Conservation (phyloP, 1,140 invertebrate genomes). For the Sitobion miscanthi region DNA sequence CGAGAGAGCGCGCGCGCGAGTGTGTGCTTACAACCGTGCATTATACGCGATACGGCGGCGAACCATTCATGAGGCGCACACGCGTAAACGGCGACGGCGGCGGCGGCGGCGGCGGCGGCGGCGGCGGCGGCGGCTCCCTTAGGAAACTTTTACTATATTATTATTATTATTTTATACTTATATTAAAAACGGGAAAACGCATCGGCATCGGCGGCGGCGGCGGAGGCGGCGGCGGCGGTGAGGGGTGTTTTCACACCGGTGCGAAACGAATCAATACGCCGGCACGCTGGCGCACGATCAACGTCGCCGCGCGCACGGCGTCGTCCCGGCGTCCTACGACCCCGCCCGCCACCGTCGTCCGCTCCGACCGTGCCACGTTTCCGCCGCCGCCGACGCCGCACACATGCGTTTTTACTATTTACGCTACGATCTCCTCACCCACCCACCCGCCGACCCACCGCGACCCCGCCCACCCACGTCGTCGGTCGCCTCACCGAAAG, state of each 20-base stretch:
- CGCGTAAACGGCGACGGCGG: neutral
- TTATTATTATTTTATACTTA: neutral
- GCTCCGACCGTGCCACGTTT: neutral
- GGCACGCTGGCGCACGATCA: conserved; percentile 30
- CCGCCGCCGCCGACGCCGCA: neutral
- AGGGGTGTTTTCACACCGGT: conserved; percentile 38
- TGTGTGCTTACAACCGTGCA: neutral
- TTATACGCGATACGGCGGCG: neutral
- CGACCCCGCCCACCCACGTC: neutral
- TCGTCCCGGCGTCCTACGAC: neutral
- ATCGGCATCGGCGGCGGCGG: neutral
- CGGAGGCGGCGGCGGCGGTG: neutral
- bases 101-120: too few species aligned
- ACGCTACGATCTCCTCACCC: neutral
- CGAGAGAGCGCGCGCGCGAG: neutral
- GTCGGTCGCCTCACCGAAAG: neutral
- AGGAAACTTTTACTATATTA: conserved; percentile 18
- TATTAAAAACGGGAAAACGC: neutral
- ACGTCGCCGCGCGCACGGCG: neutral
- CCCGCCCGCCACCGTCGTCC: neutral
- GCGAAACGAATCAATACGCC: conserved; percentile 50
- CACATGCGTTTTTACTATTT: conserved; percentile 52
- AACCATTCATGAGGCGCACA: neutral
- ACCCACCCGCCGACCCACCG: neutral
- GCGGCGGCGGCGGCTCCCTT: neutral